phyloP scores from a whole-genome alignment of 2,797 vertebrate species.

The Anguilla anguilla region DNA sequence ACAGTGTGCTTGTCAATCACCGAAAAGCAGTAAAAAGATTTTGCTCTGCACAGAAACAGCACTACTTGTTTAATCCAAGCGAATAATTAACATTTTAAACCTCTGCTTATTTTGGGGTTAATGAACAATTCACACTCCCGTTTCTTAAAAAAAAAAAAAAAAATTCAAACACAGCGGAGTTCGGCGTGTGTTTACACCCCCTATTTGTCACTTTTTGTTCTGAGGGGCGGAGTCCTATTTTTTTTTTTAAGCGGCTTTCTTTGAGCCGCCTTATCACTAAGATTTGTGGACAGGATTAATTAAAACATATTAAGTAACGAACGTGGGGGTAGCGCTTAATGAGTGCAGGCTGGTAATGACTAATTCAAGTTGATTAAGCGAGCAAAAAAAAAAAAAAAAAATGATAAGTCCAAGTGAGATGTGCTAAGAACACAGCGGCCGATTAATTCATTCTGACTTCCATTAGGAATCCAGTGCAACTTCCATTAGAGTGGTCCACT shows the following conservation, averaged over 20 bases:
- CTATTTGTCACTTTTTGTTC: conserved; percentile 28
- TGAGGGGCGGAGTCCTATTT: not conserved
- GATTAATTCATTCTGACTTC: conserved; percentile 44
- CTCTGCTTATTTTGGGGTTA: not conserved
- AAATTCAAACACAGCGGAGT: not conserved
- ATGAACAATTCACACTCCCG: not conserved
- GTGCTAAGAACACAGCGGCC: conserved; percentile 36
- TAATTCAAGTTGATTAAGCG: conserved; percentile 53
- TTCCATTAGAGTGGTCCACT: conserved; percentile 24
- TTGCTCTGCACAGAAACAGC: not conserved
- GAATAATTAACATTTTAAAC: not conserved
- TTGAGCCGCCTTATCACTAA: conserved; percentile 40
- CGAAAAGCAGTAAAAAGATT: not conserved
- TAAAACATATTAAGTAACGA: conserved; percentile 58
- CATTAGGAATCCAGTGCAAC: conserved; percentile 42
- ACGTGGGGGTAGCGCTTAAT: conserved; percentile 52
- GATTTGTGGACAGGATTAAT: conserved; percentile 52
- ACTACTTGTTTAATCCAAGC: not conserved
- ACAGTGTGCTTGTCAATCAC: not conserved
- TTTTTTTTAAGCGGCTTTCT: conserved; percentile 41
- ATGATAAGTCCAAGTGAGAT: conserved; percentile 42
- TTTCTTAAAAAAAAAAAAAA: too few species aligned
- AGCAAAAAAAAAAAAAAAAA: conserved; percentile 16
- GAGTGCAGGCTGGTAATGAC: conserved; percentile 55
- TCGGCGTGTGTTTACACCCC: not conserved